phyloP scores from a whole-genome alignment of 2,888 invertebrate genomes.

The Mimas tiliae region DNA sequence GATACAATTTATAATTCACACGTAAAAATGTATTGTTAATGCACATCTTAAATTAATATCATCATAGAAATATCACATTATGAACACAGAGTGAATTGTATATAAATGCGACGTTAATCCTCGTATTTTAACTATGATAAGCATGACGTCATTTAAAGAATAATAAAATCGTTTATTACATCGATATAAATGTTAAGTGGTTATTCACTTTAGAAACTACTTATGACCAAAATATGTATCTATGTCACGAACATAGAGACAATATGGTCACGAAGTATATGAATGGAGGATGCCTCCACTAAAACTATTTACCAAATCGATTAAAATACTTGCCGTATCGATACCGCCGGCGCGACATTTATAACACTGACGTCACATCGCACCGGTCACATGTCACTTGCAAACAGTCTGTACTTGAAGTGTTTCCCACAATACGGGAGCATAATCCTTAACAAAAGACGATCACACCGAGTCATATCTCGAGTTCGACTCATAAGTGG shows the following conservation, averaged over 20 bases:
- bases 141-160: not conserved
- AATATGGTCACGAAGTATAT: not conserved
- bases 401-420: constrained; percentile 36
- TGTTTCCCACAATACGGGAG: constrained; percentile 34
- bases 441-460: constrained; percentile 52
- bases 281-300: not conserved
- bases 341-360: constrained; percentile 60
- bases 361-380: constrained; percentile 52
- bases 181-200: not conserved
- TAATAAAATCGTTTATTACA: too few relatives aligned
- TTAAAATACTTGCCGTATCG: constrained; percentile 55
- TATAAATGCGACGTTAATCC: not conserved
- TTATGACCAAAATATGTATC: not conserved
- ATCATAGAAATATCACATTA: too few relatives aligned
- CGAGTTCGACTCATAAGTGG: constrained; percentile 71
- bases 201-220: not conserved
- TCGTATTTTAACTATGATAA: not conserved
- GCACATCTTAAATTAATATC: too few relatives aligned
- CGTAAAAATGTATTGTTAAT: too few relatives aligned
- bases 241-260: not conserved
- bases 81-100: too few relatives aligned
- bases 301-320: constrained; percentile 17
- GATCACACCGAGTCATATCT: constrained; percentile 61
- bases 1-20: too few relatives aligned
- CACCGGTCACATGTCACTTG: constrained; percentile 32